A percentile compares a stretch with the other conserved stretches of the same genome.
These are phyloP conservation scores for Ctenodactylus gundi DNA, from an alignment of 2,113 vertebrate genomes.

Conservation along the genomic window DNA sequence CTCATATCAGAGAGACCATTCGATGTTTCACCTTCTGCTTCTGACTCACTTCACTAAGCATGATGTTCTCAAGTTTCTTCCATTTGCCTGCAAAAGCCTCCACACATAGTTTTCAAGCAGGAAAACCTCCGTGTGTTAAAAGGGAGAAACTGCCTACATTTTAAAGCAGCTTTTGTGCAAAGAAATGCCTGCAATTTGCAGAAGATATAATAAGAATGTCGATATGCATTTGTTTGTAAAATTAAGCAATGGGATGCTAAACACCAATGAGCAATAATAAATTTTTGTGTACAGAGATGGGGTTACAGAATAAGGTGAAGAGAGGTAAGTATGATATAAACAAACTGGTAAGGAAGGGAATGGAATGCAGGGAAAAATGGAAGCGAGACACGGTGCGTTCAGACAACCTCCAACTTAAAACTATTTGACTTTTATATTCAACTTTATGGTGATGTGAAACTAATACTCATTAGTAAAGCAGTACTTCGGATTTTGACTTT, in stretches of 20 bases:
- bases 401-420: neutral
- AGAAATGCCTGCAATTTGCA: neutral
- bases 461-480: neutral
- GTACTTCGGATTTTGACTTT: neutral
- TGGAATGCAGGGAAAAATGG: neutral
- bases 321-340: neutral
- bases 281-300: neutral
- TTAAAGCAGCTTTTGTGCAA: neutral
- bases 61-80: no score
- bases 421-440: neutral
- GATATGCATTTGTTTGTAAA: neutral
- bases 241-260: neutral
- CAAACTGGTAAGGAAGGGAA: neutral
- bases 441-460: neutral
- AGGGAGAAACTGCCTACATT: neutral
- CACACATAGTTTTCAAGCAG: no score
- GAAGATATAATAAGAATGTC: neutral
- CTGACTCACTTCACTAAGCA: no score
- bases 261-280: conserved; percentile 12
- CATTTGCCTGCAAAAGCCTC: no score
- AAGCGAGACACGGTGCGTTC: neutral
- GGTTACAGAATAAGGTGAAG: neutral
- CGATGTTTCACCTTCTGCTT: no score
- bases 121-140: neutral
- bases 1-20: no score